Conservation (phyloP, 2,888 invertebrate genomes). For the Pandemis heparana region DNA sequence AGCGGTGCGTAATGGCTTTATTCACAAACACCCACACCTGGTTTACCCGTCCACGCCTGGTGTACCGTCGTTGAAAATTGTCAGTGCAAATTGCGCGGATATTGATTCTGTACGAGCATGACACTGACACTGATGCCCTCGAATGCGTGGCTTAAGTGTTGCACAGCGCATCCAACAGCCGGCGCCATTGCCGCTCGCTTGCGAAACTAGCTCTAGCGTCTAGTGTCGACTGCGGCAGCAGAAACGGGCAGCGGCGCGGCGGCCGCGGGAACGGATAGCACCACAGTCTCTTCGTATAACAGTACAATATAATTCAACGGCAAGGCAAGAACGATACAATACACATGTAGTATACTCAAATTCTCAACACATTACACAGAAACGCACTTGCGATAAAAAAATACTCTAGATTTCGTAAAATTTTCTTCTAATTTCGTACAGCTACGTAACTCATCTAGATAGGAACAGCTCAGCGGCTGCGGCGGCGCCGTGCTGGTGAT, state of each 20-base stretch:
- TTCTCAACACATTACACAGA: conserved; percentile 21
- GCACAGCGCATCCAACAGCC: background rate
- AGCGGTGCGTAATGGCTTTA: too few species aligned
- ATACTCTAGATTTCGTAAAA: conserved; percentile 36
- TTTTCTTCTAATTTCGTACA: conserved; percentile 8
- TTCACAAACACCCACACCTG: too few species aligned
- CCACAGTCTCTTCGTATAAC: conserved; percentile 32
- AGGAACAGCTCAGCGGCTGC: conserved; percentile 16
- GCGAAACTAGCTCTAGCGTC: background rate
- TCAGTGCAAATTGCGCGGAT: too few species aligned
- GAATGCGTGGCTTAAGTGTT: too few species aligned
- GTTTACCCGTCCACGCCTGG: too few species aligned
- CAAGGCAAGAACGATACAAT: conserved; percentile 34
- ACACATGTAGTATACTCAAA: conserved; percentile 8
- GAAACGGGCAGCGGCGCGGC: background rate
- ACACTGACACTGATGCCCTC: too few species aligned
- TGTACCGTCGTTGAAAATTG: too few species aligned
- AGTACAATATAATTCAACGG: conserved; percentile 29
- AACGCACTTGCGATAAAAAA: conserved; percentile 22
- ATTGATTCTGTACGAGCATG: too few species aligned
- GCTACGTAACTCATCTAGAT: conserved; percentile 28
- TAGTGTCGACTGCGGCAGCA: background rate
- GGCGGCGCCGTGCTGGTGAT: conserved; percentile 31
- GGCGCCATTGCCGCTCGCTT: background rate
- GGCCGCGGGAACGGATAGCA: conserved; percentile 25